Evolutionary conservation across 2,113 vertebrate species (phyloP).

Genomic region (Muntiacus reevesi): DNA sequence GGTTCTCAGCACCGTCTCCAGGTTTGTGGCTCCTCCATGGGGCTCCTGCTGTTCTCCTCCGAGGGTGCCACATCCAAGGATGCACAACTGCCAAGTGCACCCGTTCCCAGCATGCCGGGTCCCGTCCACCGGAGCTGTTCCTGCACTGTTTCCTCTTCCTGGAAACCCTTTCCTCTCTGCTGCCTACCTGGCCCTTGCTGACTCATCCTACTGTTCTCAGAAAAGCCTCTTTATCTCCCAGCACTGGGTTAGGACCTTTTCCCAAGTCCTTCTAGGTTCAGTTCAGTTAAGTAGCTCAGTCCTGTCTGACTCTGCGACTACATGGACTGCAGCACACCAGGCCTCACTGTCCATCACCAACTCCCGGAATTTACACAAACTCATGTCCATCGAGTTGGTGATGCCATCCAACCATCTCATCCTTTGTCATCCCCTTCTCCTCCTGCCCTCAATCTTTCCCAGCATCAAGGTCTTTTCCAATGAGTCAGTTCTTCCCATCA

Average conservation of each 20-base stretch:
- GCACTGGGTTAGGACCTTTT: background rate
- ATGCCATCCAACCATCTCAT: background rate
- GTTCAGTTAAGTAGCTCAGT: background rate
- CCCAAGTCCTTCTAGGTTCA: background rate
- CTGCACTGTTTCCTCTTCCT: background rate
- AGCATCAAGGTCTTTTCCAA: background rate
- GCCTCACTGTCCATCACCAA: background rate
- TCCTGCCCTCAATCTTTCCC: background rate
- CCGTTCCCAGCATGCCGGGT: accelerated
- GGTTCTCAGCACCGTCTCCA: background rate
- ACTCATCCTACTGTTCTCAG: background rate
- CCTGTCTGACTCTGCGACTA: accelerated
- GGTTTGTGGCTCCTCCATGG: background rate
- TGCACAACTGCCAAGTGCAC: accelerated
- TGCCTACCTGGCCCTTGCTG: background rate
- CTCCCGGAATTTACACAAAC: accelerated
- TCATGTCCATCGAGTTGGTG: background rate
- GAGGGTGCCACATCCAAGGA: accelerated
- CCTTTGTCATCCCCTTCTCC: background rate
- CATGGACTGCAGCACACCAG: background rate
- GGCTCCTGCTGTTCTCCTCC: background rate
- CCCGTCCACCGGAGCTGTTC: background rate
- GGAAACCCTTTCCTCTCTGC: background rate
- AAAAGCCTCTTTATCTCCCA: too few species aligned
- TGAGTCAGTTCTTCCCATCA: background rate